Conservation (phyloP, 2,888 invertebrate species). For the Caenorhabditis sinica region DNA sequence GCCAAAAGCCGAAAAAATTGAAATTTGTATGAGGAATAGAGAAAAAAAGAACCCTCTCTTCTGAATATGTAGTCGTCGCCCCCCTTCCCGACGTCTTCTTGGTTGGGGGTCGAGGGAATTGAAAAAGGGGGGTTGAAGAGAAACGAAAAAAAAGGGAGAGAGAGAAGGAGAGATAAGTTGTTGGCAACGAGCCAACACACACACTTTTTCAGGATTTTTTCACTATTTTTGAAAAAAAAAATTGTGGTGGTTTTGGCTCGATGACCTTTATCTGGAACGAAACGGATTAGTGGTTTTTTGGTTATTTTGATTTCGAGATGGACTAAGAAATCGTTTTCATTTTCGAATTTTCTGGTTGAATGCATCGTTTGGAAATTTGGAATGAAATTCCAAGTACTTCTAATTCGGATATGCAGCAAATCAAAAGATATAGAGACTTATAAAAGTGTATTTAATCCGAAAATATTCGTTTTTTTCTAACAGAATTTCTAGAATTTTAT, state of each 20-base stretch:
- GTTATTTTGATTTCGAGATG: too few species aligned
- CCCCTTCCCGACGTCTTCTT: slow-evolving; percentile 4
- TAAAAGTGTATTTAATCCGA: too few species aligned
- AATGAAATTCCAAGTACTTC: too few species aligned
- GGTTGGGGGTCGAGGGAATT: slow-evolving; percentile 6
- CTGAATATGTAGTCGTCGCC: slow-evolving; percentile 35
- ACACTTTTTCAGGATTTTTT: slow-evolving; percentile 11
- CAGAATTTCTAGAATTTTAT: too few species aligned
- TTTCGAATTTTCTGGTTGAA: too few species aligned
- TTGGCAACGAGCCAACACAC: slow-evolving; percentile 53
- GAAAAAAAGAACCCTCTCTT: slow-evolving; percentile 20
- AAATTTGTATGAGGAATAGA: slow-evolving; percentile 28
- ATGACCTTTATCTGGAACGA: too few species aligned
- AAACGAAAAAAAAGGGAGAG: slow-evolving; percentile 6
- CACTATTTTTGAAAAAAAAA: neutral
- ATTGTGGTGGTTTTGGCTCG: neutral
- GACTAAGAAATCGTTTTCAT: too few species aligned
- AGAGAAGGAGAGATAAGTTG: slow-evolving; percentile 30
- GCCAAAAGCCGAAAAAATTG: slow-evolving; percentile 6
- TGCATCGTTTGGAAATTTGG: too few species aligned
- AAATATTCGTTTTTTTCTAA: too few species aligned
- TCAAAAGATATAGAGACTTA: too few species aligned
- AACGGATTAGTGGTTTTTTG: neutral
- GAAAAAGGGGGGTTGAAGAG: slow-evolving; percentile 3
- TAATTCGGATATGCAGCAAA: too few species aligned